Base-by-base conservation (phyloP, 2,113 vertebrate genomes). In the Aspiorhynchus laticeps region DNA sequence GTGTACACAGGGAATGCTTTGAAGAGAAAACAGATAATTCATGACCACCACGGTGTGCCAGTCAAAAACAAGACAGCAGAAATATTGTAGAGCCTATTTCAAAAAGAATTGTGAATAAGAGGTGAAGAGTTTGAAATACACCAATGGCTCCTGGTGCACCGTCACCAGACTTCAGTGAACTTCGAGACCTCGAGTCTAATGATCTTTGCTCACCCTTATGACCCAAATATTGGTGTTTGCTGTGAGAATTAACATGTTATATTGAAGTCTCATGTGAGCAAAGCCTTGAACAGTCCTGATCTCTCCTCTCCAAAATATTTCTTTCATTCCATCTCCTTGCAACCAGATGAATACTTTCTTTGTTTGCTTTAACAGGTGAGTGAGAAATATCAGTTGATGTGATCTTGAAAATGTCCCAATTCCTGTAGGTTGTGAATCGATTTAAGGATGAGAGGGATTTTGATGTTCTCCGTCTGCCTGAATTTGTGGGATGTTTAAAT, bases 161-260 rank as follows among this genome's bases (percentile, higher is more conserved):
- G 81, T 84, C 56, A 81, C 73, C 43, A 28, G 21, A 48, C 65
- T 53, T 75, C 71, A 10, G 12, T 67, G 38, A 73, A 74, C 19
- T 81, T 71, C 12, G 0, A 26, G 78, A 56, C 38, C 83, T 83
- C 61, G 38, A 46, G 78, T 26, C 2, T 19, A 33, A 65, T n/a
- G 77, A 69, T 81, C 65, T 71, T 79, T 69, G 10, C 83, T 85
- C 41, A 28, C 28, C 48, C 15, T 5, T 24, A n/a, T 56, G 38
- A 26, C 65, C 43, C 76, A 89, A 93, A 93, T 87, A 69, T 94
- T 89, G 74, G 87, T 90, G 87, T 93, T 92, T 93, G 93, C 94
- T 92, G 92, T 92, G 90, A 94, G 89, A 95, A 80, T 90, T 92
- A 90, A 89, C 92, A 94, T 78, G 71, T 87, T 79, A 83, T 83